phyloP scores from a whole-genome alignment of 1,140 invertebrate species.

The Trichonephila clavipes region DNA sequence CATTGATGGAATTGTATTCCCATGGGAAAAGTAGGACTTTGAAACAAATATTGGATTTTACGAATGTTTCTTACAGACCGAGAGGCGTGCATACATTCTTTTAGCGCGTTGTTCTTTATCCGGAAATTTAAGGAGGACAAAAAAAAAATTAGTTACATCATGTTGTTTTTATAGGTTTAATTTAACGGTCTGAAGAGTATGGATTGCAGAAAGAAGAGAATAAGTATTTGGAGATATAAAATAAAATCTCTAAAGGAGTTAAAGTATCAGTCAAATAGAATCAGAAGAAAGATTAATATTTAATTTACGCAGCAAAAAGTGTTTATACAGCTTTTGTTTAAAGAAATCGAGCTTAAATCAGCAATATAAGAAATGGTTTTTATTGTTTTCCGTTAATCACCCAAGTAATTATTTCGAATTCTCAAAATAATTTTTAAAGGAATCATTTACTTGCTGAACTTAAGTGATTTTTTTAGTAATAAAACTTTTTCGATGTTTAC shows the following conservation, averaged over 20 bases:
- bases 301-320: no score
- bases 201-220: neutral
- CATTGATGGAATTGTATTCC: slow-evolving; percentile 49
- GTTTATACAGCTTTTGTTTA: no score
- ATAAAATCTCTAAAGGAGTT: neutral
- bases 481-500: no score
- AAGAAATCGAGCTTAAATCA: no score
- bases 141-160: slow-evolving; percentile 18
- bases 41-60: slow-evolving; percentile 42
- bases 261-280: neutral
- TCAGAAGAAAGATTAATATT: no score
- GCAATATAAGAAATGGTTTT: no score
- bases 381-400: no score
- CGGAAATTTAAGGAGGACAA: neutral
- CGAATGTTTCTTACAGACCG: slow-evolving; percentile 13
- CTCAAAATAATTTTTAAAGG: no score
- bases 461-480: no score
- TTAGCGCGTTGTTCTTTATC: slow-evolving; percentile 20
- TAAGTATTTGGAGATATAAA: neutral
- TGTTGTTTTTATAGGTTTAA: slow-evolving; percentile 5
- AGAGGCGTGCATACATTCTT: neutral
- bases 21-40: slow-evolving; percentile 38
- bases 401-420: no score
- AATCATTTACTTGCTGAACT: no score
- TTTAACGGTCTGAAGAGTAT: neutral